A percentile compares a stretch with the other conserved stretches of the same genome.
Evolutionary conservation across 2,888 invertebrate genomes (phyloP).

Genomic region (Mesoligia furuncula): DNA sequence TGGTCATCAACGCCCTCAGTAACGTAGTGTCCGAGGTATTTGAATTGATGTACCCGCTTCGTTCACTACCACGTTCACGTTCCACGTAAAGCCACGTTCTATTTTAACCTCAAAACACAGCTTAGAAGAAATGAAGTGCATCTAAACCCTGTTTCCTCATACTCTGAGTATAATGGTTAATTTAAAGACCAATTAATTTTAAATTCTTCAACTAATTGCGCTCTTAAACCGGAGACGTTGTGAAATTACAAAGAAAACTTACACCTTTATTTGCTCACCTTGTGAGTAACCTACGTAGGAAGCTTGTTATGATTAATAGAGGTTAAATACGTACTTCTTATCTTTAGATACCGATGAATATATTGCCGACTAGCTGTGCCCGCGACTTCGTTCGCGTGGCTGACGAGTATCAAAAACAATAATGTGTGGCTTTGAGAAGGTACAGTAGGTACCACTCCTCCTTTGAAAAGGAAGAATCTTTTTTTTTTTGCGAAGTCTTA

Average conservation of each 20-base stretch:
- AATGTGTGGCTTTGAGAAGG: no score
- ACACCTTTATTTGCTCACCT: conserved; percentile 12
- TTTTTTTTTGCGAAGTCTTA: no score
- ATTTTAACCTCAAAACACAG: conserved; percentile 2
- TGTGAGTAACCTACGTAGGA: background rate
- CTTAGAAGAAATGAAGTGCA: conserved; percentile 34
- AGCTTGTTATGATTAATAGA: conserved; percentile 1
- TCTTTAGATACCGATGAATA: conserved; percentile 6
- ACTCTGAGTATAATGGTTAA: conserved; percentile 44
- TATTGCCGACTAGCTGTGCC: background rate
- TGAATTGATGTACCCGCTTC: no score
- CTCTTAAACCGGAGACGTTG: conserved; percentile 36
- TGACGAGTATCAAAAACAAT: background rate
- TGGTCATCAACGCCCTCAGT: no score
- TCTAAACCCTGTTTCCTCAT: conserved; percentile 30
- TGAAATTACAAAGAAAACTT: conserved; percentile 28
- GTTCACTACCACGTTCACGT: no score
- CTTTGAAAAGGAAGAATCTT: no score
- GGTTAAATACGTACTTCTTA: background rate
- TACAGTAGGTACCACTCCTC: no score
- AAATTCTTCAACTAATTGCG: conserved; percentile 44
- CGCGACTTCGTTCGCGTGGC: background rate
- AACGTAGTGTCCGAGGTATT: no score
- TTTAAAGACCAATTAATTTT: conserved; percentile 49
- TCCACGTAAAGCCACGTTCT: no score